Evolutionary conservation across 2,888 invertebrate genomes (phyloP).

Genomic region (Amiota communis): DNA sequence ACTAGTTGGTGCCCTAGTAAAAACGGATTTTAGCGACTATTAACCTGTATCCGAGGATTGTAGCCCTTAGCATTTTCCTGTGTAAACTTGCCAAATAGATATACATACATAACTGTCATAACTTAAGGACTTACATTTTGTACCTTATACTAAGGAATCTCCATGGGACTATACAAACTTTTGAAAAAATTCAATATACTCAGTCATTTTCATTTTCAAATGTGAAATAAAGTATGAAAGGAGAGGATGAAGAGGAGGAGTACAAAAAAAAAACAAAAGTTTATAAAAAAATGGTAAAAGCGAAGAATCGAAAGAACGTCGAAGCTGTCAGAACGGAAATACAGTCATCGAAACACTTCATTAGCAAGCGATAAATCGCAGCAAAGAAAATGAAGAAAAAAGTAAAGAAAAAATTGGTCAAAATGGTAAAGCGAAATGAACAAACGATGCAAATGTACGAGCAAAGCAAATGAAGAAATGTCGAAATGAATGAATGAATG

Average conservation of each 20-base stretch:
- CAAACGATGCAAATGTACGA: neutral
- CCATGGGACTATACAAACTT: too few relatives aligned
- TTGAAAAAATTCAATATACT: too few relatives aligned
- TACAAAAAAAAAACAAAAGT: conserved; percentile 34
- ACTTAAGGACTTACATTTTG: too few relatives aligned
- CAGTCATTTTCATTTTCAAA: too few relatives aligned
- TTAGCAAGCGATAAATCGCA: conserved; percentile 54
- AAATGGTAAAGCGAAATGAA: neutral
- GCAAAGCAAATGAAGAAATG: conserved; percentile 2
- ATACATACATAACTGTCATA: too few relatives aligned
- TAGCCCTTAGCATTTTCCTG: too few relatives aligned
- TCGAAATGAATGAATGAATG: neutral
- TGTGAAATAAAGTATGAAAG: neutral
- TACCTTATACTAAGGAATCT: too few relatives aligned
- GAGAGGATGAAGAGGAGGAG: conserved; percentile 52
- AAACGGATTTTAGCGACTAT: too few relatives aligned
- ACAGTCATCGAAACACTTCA: conserved; percentile 56
- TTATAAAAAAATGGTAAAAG: conserved; percentile 49
- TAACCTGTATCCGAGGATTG: too few relatives aligned
- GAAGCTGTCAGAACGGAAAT: conserved; percentile 24
- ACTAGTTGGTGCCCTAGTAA: too few relatives aligned
- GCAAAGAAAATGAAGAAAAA: neutral
- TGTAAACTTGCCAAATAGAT: too few relatives aligned
- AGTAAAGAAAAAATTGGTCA: neutral
- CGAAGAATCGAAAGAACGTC: conserved; percentile 18